Evolutionary conservation across 2,113 vertebrate genomes (phyloP).

Genomic region (Ploceus nigricollis): DNA sequence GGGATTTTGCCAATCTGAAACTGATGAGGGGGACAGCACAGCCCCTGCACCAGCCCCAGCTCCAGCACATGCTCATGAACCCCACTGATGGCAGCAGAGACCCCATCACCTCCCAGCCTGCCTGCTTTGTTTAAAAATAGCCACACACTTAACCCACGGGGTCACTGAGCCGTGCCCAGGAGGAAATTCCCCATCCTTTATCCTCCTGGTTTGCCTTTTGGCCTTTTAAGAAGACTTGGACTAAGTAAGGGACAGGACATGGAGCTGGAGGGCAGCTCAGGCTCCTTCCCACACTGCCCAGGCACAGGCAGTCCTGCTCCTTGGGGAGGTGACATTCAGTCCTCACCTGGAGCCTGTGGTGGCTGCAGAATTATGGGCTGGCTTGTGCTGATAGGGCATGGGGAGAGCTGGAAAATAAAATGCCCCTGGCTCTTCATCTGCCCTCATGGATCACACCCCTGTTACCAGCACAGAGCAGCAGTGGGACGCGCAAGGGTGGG

Average conservation of each 20-base stretch:
- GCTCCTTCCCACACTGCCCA: accelerated
- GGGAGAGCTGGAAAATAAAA: background rate
- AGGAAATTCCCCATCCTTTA: background rate
- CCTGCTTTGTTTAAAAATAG: background rate
- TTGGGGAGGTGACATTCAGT: too few relatives aligned
- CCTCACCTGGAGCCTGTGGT: background rate
- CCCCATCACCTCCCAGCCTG: background rate
- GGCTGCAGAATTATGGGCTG: background rate
- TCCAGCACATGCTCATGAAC: background rate
- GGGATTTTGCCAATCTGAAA: background rate
- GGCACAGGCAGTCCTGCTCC: background rate
- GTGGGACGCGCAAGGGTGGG: background rate
- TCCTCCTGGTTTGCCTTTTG: background rate
- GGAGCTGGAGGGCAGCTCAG: background rate
- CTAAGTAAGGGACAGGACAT: background rate
- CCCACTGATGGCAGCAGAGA: background rate
- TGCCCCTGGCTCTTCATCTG: background rate
- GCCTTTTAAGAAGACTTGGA: background rate
- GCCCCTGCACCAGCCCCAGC: background rate
- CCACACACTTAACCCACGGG: accelerated
- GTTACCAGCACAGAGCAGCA: background rate
- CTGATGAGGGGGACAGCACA: background rate
- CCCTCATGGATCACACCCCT: accelerated
- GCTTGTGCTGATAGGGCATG: background rate
- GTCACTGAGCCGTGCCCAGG: background rate